Evolutionary conservation across 2,113 vertebrate genomes (phyloP), one percentile per base, ranked within the genome.

Genomic region (Thinocorus orbignyianus): DNA sequence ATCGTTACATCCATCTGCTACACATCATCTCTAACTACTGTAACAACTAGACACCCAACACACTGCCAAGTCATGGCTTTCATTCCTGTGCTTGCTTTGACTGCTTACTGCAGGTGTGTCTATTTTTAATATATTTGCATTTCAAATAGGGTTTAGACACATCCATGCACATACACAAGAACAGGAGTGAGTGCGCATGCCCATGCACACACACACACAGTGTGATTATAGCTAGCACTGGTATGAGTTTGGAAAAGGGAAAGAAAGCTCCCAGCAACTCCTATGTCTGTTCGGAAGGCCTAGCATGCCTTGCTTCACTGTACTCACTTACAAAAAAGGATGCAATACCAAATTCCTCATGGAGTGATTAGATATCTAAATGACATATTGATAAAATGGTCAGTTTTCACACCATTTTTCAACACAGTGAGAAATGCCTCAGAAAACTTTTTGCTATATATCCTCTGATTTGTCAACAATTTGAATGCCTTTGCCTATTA

Each of bases 131-230:
- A 4, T 14, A 23, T 41, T 46, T 88, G 26, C 28, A 86, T 73
- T 86, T 66, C 61, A 62, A 70, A 55, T 8, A 42, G 20, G 7
- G 7, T 26, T 96, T 58, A 82, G 33, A 11, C 30, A 69, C 51
- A 77, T 30, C 20, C 22, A 26, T 26, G 6, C 11, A 33, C 51
- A 9, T 17, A 24, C 10, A 44, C 13, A 80, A 55, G 61, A 81
- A 31, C 24, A 58, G 1, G 19, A 81, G n/a, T 4, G 6, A 3
- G 1, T 26, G 23, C 19, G 13, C 8, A 52, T 2, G 2, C 23
- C 25, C 19, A 35, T 6, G 28, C 9, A 14, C 26, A 28, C 35
- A 17, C 26, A 14, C 24, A 39, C 5, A n/a, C 3, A 51, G 6
- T 17, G 33, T 60, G 48, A 82, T 58, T 62, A 86, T 26, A 20